Percentiles rank a stretch among this genome's conserved stretches.
Conservation (phyloP, 92 coral and sea anemone genomes). For the Porites divaricata region DNA sequence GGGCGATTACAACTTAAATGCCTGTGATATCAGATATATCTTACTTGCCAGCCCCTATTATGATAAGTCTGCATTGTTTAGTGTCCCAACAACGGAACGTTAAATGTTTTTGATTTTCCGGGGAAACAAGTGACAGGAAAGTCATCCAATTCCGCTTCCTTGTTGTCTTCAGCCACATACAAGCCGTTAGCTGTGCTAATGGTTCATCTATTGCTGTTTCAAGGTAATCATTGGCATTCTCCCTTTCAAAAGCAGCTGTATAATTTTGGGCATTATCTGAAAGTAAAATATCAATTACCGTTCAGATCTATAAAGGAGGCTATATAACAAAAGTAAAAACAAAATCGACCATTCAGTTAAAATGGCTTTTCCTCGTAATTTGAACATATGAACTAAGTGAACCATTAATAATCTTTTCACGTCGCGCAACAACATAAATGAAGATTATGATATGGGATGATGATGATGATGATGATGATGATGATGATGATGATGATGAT, state of each 20-base stretch:
- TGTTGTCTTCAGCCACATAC: background rate
- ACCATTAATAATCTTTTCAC: too few species aligned
- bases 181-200: background rate
- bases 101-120: background rate
- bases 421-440: too few species aligned
- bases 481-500: too few species aligned
- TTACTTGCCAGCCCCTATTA: background rate
- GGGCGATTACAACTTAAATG: background rate
- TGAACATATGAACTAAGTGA: too few species aligned
- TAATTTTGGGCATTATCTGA: background rate
- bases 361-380: too few species aligned
- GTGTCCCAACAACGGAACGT: background rate
- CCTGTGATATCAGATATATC: background rate
- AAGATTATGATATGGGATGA: too few species aligned
- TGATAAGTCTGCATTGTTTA: background rate
- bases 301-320: too few species aligned
- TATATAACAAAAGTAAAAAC: too few species aligned
- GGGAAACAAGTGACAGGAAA: background rate
- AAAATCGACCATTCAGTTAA: too few species aligned
- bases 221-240: background rate
- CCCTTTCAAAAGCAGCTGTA: background rate
- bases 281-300: too few species aligned
- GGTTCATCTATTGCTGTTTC: background rate
- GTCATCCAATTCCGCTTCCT: background rate
- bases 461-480: too few species aligned